Conservation (phyloP, 2,888 invertebrate species). For the Phortica magna region DNA sequence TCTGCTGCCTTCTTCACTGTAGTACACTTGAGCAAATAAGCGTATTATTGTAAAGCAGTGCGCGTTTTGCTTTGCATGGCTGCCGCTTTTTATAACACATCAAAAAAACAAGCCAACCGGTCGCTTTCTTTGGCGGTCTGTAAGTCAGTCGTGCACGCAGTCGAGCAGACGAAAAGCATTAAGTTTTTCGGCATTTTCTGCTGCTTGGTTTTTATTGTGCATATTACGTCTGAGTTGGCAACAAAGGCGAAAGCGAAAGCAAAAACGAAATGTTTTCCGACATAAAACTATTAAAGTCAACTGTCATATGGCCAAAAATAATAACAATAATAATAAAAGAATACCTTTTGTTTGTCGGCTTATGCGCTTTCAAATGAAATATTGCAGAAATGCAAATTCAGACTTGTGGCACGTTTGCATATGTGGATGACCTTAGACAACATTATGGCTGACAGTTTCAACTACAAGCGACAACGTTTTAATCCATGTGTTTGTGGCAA, state of each 20-base stretch:
- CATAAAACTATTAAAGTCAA: background rate
- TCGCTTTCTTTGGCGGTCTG: too few species aligned
- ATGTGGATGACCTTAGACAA: constrained; percentile 15
- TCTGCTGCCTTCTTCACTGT: too few species aligned
- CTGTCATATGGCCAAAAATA: background rate
- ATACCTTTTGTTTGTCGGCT: background rate
- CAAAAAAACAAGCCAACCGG: too few species aligned
- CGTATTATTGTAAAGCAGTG: too few species aligned
- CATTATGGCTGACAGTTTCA: constrained; percentile 1
- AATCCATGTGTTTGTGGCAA: background rate
- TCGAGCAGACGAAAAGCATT: too few species aligned
- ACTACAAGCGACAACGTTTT: constrained; percentile 19
- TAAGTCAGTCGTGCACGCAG: too few species aligned
- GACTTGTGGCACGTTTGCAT: constrained; percentile 44
- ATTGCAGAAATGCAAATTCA: constrained; percentile 46
- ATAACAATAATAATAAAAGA: background rate
- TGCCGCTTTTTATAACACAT: too few species aligned
- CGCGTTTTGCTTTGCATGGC: too few species aligned
- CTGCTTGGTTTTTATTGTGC: too few species aligned
- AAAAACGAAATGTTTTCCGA: background rate
- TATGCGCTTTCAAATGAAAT: constrained; percentile 33
- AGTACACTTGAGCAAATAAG: too few species aligned
- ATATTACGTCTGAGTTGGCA: too few species aligned
- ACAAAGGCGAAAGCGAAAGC: background rate
- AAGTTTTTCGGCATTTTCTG: too few species aligned